phyloP scores from a whole-genome alignment of 2,113 vertebrate genomes.

The Meles meles region DNA sequence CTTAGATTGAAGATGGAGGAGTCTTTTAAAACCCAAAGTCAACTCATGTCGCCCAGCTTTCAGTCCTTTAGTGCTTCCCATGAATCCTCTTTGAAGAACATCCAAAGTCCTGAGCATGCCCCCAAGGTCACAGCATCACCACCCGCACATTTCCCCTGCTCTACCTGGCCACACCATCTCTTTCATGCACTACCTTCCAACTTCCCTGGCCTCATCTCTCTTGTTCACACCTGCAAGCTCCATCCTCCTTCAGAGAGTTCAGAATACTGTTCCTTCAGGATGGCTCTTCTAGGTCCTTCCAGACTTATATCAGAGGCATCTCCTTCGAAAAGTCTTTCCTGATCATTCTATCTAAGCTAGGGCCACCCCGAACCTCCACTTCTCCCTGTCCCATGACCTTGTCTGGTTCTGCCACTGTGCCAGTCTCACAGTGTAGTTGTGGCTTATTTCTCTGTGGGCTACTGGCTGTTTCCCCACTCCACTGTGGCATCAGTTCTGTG shows the following conservation, averaged over 20 bases:
- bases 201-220: not conserved
- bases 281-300: not conserved
- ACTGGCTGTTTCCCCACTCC: too few relatives aligned
- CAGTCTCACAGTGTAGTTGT: accelerated
- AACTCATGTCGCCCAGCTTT: not conserved
- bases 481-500: not conserved
- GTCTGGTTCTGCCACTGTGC: not conserved
- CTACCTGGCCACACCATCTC: not conserved
- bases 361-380: too few relatives aligned
- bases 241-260: not conserved
- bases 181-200: not conserved
- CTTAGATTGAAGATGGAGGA: not conserved
- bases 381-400: not conserved
- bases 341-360: not conserved
- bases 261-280: not conserved
- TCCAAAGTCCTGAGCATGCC: not conserved
- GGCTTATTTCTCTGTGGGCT: not conserved
- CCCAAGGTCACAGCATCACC: not conserved
- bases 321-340: not conserved
- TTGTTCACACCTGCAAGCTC: not conserved
- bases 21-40: not conserved
- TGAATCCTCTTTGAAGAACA: not conserved
- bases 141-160: accelerated
- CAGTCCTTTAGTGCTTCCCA: not conserved
- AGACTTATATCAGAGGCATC: not conserved